A percentile compares a stretch with the other conserved stretches of the same genome.
phyloP scores from a whole-genome alignment of 2,113 vertebrate species.

The Etheostoma cragini region DNA sequence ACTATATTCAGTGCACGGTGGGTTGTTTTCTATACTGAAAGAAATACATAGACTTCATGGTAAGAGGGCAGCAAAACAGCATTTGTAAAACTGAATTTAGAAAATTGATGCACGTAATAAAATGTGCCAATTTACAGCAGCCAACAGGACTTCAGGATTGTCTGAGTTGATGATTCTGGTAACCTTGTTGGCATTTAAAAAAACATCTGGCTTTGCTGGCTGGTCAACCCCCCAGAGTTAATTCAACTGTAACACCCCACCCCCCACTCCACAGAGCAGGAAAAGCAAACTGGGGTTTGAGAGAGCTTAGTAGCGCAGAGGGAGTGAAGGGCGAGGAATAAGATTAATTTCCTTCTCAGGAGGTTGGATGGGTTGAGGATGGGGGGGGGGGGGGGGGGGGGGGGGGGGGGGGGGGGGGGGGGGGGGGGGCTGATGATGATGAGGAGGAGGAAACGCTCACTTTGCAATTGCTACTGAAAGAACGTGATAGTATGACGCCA shows the following conservation, averaged over 20 bases:
- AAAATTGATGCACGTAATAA: not conserved
- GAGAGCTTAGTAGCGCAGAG: constrained; percentile 73
- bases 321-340: constrained; percentile 80
- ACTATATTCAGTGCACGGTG: not conserved
- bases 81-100: not conserved
- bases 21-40: not conserved
- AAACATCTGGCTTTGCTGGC: constrained; percentile 22
- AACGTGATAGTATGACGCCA: constrained; percentile 33
- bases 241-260: constrained; percentile 62
- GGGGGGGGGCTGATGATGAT: constrained; percentile 37
- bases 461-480: constrained; percentile 60
- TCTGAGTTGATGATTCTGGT: constrained; percentile 27
- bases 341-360: constrained; percentile 81
- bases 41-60: not conserved
- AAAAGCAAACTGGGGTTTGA: constrained; percentile 65
- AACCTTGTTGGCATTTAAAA: constrained; percentile 42
- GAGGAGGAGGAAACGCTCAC: constrained; percentile 55
- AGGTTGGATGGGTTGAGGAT: constrained; percentile 59
- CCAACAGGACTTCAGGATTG: not conserved
- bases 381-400: constrained; percentile 47
- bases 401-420: constrained; percentile 45
- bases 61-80: not conserved
- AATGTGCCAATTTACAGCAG: constrained; percentile 9
- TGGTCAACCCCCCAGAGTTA: constrained; percentile 62
- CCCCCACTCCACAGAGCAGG: constrained; percentile 61